Conservation (phyloP, 37 sponge, comb jelly and placozoan species). For the Halichondria panicea region DNA sequence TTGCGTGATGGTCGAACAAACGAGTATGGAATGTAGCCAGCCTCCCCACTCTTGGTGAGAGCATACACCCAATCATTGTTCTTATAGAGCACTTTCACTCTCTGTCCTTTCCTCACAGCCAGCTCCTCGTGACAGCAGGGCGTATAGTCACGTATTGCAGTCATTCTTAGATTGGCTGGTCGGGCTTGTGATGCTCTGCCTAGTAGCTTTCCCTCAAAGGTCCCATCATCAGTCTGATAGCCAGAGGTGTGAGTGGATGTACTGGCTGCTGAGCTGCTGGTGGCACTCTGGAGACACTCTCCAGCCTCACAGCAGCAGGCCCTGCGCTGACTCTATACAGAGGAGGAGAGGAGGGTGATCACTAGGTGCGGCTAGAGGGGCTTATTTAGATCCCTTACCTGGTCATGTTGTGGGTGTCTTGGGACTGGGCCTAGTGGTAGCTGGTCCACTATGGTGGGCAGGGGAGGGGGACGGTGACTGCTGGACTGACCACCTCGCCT, state of each 20-base stretch:
- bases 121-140: conserved; percentile 82
- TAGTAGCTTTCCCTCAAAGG: conserved; percentile 68
- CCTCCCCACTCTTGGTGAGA: conserved; percentile 67
- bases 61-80: conserved; percentile 84
- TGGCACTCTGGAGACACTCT: conserved; percentile 60
- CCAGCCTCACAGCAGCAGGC: conserved; percentile 34
- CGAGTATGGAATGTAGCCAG: conserved; percentile 72
- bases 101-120: conserved; percentile 68
- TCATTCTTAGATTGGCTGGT: conserved; percentile 80
- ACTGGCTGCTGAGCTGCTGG: conserved; percentile 28
- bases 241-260: conserved; percentile 35
- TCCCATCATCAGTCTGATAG: conserved; percentile 68
- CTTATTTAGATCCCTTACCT: neutral
- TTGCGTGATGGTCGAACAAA: conserved; percentile 76
- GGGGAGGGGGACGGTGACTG: neutral
- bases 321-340: conserved; percentile 3
- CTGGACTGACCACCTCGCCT: neutral
- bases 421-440: neutral
- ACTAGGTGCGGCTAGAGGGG: conserved; percentile 3
- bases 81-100: conserved; percentile 76
- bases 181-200: conserved; percentile 48
- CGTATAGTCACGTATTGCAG: conserved; percentile 68
- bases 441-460: neutral
- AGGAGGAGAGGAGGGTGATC: conserved; percentile 24
- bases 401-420: neutral